Evolutionary conservation across 92 coral and sea anemone species (phyloP).

Genomic region (Zoanthus gigantus): DNA sequence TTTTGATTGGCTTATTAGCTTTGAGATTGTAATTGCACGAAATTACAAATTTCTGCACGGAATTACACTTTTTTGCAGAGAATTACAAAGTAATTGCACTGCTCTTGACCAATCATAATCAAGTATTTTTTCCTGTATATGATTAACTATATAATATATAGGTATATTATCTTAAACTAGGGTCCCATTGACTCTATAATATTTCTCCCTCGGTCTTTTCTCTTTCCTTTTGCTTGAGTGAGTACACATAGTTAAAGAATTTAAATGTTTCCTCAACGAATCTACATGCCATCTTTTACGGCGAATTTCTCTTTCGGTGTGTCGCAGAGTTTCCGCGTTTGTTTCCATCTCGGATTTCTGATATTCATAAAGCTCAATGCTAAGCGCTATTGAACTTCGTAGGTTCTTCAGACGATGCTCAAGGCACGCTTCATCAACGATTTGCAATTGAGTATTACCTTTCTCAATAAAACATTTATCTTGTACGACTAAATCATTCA

Average conservation of each 20-base stretch:
- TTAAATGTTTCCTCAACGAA: slow-evolving; percentile 71
- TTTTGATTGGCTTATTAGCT: too few species aligned
- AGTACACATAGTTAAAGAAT: slow-evolving; percentile 37
- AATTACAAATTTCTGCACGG: too few species aligned
- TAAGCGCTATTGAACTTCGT: slow-evolving; percentile 65
- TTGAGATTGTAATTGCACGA: too few species aligned
- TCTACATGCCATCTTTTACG: slow-evolving; percentile 90
- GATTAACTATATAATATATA: too few species aligned
- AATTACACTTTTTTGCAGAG: too few species aligned
- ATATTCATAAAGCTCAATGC: slow-evolving; percentile 77
- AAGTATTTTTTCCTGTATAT: too few species aligned
- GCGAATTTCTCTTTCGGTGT: slow-evolving; percentile 69
- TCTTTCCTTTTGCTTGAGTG: slow-evolving; percentile 7
- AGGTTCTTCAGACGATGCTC: slow-evolving; percentile 50
- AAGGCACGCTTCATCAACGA: background rate
- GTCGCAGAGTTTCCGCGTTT: slow-evolving; percentile 63
- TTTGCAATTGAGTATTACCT: background rate
- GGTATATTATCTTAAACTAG: background rate
- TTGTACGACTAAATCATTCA: background rate
- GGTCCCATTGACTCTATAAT: slow-evolving; percentile 9
- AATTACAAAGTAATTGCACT: too few species aligned
- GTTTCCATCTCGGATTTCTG: slow-evolving; percentile 76
- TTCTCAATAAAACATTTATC: slow-evolving; percentile 15
- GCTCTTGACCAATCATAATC: too few species aligned
- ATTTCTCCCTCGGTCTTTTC: background rate